phyloP scores from a whole-genome alignment of 2,113 vertebrate genomes.

The Tachysurus vachellii region DNA sequence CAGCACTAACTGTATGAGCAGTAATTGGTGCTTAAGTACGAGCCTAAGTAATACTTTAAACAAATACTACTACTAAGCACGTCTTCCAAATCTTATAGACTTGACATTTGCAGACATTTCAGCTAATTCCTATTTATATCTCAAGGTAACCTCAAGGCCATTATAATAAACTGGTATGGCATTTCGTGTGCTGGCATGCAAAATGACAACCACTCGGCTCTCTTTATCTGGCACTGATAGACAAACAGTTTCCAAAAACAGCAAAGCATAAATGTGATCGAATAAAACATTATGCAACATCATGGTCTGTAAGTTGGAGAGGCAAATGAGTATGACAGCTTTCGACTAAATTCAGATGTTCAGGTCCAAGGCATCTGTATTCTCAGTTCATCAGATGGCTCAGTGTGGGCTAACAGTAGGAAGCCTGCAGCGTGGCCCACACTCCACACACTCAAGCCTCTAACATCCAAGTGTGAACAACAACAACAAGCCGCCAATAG shows the following conservation, averaged over 20 bases:
- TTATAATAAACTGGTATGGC: neutral
- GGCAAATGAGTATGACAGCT: constrained; percentile 1
- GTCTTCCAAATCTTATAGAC: neutral
- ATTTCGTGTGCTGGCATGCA: neutral
- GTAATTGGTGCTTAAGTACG: neutral
- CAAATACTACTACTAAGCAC: neutral
- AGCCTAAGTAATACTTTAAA: neutral
- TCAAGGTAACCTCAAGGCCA: neutral
- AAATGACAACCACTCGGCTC: neutral
- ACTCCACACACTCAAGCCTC: constrained; percentile 26
- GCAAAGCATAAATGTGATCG: neutral
- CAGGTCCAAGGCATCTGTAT: constrained; percentile 7
- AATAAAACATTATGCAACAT: neutral
- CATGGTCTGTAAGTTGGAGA: neutral
- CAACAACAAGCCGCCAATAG: constrained; percentile 8
- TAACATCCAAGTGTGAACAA: constrained; percentile 8
- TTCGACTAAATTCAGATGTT: neutral
- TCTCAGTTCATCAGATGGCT: constrained; percentile 13
- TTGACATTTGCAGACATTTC: constrained; percentile 31
- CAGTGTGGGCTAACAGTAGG: neutral
- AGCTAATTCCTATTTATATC: neutral
- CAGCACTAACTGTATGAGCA: neutral
- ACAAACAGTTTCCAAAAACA: neutral
- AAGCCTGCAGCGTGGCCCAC: constrained; percentile 1
- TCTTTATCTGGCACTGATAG: neutral